Conservation (phyloP, 2,113 vertebrate genomes). For the Beaufortia kweichowensis region DNA sequence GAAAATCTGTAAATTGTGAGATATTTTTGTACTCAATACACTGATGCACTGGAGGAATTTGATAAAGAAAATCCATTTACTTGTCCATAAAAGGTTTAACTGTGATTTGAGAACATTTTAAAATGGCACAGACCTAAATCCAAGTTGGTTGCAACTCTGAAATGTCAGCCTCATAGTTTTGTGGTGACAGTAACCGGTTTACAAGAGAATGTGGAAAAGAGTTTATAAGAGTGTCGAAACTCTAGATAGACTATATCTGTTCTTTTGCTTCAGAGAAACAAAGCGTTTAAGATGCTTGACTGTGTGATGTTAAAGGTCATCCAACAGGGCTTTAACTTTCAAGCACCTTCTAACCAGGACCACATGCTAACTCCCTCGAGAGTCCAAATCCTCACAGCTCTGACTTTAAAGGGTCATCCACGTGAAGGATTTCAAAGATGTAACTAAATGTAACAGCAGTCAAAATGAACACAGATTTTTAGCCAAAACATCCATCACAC, state of each 20-base stretch:
- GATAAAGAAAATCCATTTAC: slow-evolving; percentile 10
- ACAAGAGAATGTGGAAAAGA: background rate
- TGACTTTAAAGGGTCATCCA: slow-evolving; percentile 37
- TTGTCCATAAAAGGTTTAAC: background rate
- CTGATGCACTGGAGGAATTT: background rate
- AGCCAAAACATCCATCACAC: slow-evolving; percentile 7
- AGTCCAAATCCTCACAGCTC: slow-evolving; percentile 28
- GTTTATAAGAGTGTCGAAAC: background rate
- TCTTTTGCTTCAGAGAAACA: slow-evolving; percentile 3
- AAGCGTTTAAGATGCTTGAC: slow-evolving; percentile 8
- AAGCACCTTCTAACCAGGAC: slow-evolving; percentile 39
- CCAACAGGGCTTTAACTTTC: slow-evolving; percentile 37
- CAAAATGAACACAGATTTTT: slow-evolving; percentile 13
- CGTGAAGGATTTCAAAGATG: slow-evolving; percentile 34
- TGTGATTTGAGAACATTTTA: background rate
- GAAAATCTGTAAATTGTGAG: background rate
- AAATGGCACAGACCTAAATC: background rate
- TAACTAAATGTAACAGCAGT: slow-evolving; percentile 32
- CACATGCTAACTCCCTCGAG: slow-evolving; percentile 54
- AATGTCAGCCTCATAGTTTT: slow-evolving; percentile 5
- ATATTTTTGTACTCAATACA: background rate
- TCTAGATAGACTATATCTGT: background rate
- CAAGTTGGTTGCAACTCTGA: background rate
- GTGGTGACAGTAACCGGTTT: background rate
- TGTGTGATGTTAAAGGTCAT: slow-evolving; percentile 31